Evolutionary conservation across 2,888 invertebrate species (phyloP), one percentile per base, ranked within the genome.

Genomic region (Hoplodrina ambigua): DNA sequence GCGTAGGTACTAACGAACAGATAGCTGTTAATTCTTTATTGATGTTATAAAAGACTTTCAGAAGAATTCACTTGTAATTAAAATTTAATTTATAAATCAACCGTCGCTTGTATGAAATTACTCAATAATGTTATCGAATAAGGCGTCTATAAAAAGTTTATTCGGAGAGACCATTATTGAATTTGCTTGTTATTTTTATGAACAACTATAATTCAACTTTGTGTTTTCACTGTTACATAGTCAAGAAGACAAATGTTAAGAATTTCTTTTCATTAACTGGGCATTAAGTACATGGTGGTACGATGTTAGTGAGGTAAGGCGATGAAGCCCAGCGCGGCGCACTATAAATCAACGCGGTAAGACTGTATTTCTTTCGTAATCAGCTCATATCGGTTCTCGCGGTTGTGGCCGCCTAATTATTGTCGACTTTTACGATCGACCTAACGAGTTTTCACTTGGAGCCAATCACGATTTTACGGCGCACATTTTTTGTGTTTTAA

Each of bases 311-410:
- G 85, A 86, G 88, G 87, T 77, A 87, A 89, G 88, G 89, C 94
- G 94, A 92, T 92, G 94, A 92, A 90, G 90, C 93, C 87, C 86
- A 88, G 82, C 89, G 87, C 84, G 64, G 89, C 87, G 87, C 86
- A 85, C 92, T 91, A 94, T 95, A 95, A 95, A 95, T 95, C 95
- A 95, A 93, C 91, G 88, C 86, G 87, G 91, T 91, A 92, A 93
- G 94, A 94, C 92, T 94, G 94, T 95, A 94, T 94, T 95, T 95
- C 94, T 95, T 94, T 93, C 94, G 94, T 94, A 94, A 95, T 95
- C 94, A 94, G 94, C 94, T 94, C 94, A 94, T 95, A 95, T 95
- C 94, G 94, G 89, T 87, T 92, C 92, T 91, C 89, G 93, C 92
- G 91, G 94, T 92, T 93, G 93, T 92, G 92, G 89, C 92, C 92